Evolutionary conservation across 2,797 vertebrate species (phyloP), one percentile per base, ranked within the genome.

Genomic region (Neopelma chrysocephalum): DNA sequence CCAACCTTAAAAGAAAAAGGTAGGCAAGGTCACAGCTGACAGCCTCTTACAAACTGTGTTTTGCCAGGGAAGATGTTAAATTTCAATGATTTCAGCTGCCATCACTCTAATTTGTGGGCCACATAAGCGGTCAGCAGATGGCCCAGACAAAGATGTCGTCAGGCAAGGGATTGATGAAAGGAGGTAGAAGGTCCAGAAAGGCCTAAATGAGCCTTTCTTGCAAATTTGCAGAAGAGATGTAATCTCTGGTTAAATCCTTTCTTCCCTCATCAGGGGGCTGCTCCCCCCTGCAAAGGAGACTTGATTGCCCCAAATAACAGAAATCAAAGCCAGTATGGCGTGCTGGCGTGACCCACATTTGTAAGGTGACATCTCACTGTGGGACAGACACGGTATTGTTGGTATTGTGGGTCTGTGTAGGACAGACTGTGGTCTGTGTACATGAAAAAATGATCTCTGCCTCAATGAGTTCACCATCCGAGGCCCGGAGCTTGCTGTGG

Each of bases 241-340:
- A 96, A 95, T 96, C 93, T 89, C 68, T 7, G 1, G 40, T 79
- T 93, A 95, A 96, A 95, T 90, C 95, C 83, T 84, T 94, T 90
- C 94, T 88, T 34, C 50, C 77, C 75, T 23, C 86, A 61, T 89
- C 83, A 80, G 83, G 90, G 62, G 66, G 64, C 81, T 90, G 81
- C 56, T 73, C 53, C 80, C 93, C 36, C 73, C 85, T 45, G 66
- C 81, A 86, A 83, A 69, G 89, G 77, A 82, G 85, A 38, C 45
- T 75, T 71, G 94, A 92, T 94, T 96, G 91, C 81, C 93, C 95
- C 90, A 92, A 87, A 95, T 96, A 94, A 77, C 60, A 89, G 90
- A 71, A 90, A 95, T 90, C 81, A 79, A 76, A 95, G 92, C 29
- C 85, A 82, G 71, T 86, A 51, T 2, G 40, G 86, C 34, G 0